Percentiles rank a stretch among this genome's conserved stretches.
phyloP scores from a whole-genome alignment of 2,113 vertebrate genomes.

The Sclerurus mexicanus region DNA sequence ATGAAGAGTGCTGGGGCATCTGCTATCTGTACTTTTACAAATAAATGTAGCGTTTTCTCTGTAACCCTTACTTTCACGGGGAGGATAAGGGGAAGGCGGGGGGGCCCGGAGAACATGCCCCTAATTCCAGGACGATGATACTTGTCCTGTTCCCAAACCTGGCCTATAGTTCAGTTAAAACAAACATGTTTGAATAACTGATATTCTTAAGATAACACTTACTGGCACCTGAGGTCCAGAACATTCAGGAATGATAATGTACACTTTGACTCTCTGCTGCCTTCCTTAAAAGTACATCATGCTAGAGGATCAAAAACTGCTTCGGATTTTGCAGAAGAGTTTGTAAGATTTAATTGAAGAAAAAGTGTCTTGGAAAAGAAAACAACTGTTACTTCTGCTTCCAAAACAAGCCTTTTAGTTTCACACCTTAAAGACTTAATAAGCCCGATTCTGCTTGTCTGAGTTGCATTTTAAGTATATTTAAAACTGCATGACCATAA shows the following conservation, averaged over 20 bases:
- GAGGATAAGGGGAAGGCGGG: fast-evolving
- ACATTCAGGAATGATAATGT: not conserved
- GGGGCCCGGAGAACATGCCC: not conserved
- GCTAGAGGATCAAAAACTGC: not conserved
- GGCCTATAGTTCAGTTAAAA: not conserved
- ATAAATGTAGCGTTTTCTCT: not conserved
- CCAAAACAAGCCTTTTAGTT: not conserved
- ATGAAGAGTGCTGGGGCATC: not conserved
- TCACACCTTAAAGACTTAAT: not conserved
- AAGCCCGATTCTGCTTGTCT: not conserved
- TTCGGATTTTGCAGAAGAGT: not conserved
- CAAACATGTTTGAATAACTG: not conserved
- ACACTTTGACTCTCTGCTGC: not conserved
- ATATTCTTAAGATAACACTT: not conserved
- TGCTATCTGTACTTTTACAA: not conserved
- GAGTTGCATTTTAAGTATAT: not conserved
- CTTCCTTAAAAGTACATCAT: not conserved
- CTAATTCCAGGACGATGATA: not conserved
- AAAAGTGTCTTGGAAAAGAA: not conserved
- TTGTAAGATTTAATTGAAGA: not conserved
- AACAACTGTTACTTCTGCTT: not conserved
- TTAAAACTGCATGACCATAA: not conserved
- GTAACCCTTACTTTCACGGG: not conserved
- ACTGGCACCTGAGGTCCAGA: not conserved
- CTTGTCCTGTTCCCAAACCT: not conserved